These are phyloP conservation scores for Ornithorhynchus anatinus DNA, from an alignment of 2,113 vertebrate genomes.

Conservation along the genomic window DNA sequence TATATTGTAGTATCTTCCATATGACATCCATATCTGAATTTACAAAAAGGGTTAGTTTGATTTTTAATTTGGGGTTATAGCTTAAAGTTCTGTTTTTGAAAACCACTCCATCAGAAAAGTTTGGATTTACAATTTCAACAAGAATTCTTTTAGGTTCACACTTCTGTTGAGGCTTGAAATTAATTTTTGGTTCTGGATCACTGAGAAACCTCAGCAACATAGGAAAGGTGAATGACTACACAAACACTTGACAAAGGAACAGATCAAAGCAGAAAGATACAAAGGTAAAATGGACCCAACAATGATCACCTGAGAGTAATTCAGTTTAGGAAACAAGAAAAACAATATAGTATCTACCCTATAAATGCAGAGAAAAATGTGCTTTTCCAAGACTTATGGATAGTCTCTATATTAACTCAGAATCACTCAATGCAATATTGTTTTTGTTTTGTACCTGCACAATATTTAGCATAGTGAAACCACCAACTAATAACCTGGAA, in stretches of 20 bases:
- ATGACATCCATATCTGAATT: background rate
- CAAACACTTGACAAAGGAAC: background rate
- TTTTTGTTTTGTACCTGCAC: background rate
- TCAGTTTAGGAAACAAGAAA: background rate
- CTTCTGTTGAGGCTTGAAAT: background rate
- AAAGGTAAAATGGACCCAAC: background rate
- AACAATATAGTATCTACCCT: too few species aligned
- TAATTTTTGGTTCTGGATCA: background rate
- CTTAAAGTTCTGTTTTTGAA: background rate
- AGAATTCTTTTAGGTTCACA: background rate
- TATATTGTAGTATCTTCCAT: too few species aligned
- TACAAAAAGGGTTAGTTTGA: background rate
- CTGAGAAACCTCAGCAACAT: background rate
- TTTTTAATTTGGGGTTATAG: background rate
- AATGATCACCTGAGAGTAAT: background rate
- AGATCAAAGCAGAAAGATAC: background rate
- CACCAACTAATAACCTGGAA: background rate
- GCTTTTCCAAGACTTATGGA: background rate
- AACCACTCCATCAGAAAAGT: background rate
- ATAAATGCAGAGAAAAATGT: background rate
- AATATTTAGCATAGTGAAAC: background rate
- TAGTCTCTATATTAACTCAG: background rate
- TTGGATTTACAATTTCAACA: background rate
- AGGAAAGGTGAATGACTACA: background rate
- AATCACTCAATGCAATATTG: too few species aligned